phyloP scores from a whole-genome alignment of 2,797 vertebrate species.

The Miichthys miiuy region DNA sequence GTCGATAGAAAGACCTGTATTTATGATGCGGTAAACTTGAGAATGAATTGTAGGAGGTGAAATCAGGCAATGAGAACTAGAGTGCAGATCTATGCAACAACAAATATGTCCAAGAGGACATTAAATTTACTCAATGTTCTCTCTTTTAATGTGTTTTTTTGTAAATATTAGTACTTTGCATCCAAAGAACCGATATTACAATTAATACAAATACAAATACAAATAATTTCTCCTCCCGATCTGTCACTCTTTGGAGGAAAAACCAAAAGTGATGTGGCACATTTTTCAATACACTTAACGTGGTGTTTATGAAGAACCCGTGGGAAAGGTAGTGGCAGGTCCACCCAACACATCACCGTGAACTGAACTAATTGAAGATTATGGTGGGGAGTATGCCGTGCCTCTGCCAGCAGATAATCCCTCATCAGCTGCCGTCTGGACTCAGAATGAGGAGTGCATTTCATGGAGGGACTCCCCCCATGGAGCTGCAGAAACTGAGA shows the following conservation, averaged over 20 bases:
- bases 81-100: not conserved
- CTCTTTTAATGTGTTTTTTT: not conserved
- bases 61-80: not conserved
- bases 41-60: not conserved
- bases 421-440: constrained; percentile 88
- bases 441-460: constrained; percentile 89
- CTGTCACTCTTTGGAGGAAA: not conserved
- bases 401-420: constrained; percentile 88
- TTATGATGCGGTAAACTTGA: constrained; percentile 1
- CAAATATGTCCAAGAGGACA: not conserved
- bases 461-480: constrained; percentile 86
- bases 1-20: not conserved
- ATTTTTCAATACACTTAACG: not conserved
- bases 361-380: constrained; percentile 92
- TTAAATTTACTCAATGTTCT: not conserved
- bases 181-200: not conserved
- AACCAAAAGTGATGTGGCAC: not conserved
- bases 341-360: constrained; percentile 78
- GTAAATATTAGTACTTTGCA: not conserved
- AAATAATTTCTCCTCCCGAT: not conserved
- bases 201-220: not conserved
- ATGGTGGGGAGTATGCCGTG: constrained; percentile 84
- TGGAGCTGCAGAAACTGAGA: constrained; percentile 88
- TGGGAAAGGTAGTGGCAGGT: constrained; percentile 88
- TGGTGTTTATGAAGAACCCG: constrained; percentile 73